Base-by-base conservation (phyloP, 2,113 vertebrate species). In the Archilochus colubris region DNA sequence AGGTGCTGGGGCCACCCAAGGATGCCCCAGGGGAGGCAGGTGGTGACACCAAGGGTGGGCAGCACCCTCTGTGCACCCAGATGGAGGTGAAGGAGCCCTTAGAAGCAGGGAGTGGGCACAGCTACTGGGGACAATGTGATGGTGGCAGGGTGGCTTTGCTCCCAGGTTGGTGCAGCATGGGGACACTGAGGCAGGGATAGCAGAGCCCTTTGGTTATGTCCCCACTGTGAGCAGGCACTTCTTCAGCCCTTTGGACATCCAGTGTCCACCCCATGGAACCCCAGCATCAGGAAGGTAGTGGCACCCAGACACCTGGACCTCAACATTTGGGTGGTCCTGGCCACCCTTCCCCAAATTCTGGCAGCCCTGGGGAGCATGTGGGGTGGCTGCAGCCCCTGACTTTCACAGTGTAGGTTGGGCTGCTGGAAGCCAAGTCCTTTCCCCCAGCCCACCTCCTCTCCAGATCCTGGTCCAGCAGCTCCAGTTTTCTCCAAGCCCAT, bases 251-350 rank as follows among this genome's bases (percentile, higher is more conserved):
- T 79, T n/a, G 44, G 54, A 12, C 48, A 53, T 16, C 31, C 6
- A 0, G 46, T 3, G 30, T 50, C 69, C 43, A 40, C 17, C 73
- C 57, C 30, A 0, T 7, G 8, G 64, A 76, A 44, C 62, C 81
- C 40, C 57, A 33, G 54, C 2, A 0, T 48, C 1, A 6, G 22
- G 31, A 27, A 28, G 31, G 11, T 2, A 1, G 25, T 13, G 53
- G 53, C 58, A 50, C 76, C 36, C 44, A 7, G 27, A 9, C 3
- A 3, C 8, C 28, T 10, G 46, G 33, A 25, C 85, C 75, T 18
- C 22, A 2, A 0, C 0, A 2, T 5, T 25, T 1, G 0, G 28
- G 31, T 7, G 86, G 44, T 48, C 24, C 28, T 3, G 0, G 17
- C 64, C 1, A 15, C 93, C 54, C 50, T 59, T 15, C 12, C 8